Evolutionary conservation across 2,797 vertebrate genomes (phyloP).

Genomic region (Echiichthys vipera): DNA sequence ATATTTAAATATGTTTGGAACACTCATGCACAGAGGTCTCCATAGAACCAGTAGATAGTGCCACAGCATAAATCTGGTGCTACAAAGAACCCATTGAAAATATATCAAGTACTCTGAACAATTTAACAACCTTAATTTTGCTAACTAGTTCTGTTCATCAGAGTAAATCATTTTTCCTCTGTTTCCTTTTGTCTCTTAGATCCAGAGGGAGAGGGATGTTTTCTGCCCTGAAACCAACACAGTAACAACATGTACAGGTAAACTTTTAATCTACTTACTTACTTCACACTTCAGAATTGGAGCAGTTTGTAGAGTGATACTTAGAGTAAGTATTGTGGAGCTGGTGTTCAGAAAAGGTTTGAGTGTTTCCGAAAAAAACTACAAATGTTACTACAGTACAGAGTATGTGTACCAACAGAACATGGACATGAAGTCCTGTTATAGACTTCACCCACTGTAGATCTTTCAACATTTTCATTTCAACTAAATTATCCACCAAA

Average conservation of each 20-base stretch:
- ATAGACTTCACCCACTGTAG: no score
- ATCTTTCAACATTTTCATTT: no score
- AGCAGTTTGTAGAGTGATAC: not conserved
- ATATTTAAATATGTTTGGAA: not conserved
- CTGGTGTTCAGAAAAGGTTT: no score
- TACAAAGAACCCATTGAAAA: not conserved
- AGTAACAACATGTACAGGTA: conserved; percentile 46
- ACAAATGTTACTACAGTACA: no score
- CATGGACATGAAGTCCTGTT: no score
- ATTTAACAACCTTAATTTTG: not conserved
- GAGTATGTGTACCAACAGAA: no score
- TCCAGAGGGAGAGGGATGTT: conserved; percentile 59
- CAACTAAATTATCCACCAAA: no score
- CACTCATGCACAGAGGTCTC: not conserved
- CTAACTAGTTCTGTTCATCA: not conserved
- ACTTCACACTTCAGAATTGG: no score
- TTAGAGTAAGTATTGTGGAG: not conserved
- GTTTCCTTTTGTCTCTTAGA: conserved; percentile 39
- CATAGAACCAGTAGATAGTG: not conserved
- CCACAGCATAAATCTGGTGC: not conserved
- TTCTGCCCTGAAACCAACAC: conserved; percentile 33
- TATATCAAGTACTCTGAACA: not conserved
- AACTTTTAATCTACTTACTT: not conserved
- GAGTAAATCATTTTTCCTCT: not conserved
- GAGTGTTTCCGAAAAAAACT: not conserved